These are phyloP conservation scores for Plagodis pulveraria DNA, from an alignment of 2,888 invertebrate genomes.

Conservation along the genomic window DNA sequence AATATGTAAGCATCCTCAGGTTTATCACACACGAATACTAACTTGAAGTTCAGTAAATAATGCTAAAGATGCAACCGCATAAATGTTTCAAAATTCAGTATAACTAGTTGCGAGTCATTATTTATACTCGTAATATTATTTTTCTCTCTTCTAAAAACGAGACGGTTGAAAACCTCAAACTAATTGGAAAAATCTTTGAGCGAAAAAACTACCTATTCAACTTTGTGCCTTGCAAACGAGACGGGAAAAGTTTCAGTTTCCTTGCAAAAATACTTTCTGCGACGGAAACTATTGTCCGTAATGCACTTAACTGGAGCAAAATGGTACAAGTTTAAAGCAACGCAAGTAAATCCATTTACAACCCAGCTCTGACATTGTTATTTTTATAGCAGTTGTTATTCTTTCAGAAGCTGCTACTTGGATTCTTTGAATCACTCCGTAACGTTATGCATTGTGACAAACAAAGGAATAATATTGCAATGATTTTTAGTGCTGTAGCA, in stretches of 20 bases:
- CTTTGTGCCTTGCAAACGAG: conserved; percentile 24
- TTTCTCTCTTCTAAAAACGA: conserved; percentile 5
- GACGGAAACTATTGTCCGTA: conserved; percentile 30
- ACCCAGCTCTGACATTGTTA: conserved; percentile 49
- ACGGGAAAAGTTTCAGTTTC: conserved; percentile 33
- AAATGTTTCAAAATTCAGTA: too few species aligned
- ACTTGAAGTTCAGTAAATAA: too few species aligned
- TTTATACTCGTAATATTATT: neutral
- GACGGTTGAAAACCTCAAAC: conserved; percentile 27
- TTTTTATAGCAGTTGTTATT: conserved; percentile 49
- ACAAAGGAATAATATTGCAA: conserved; percentile 38
- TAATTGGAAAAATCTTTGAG: conserved; percentile 31
- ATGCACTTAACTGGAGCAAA: conserved; percentile 43
- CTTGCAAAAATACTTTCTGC: conserved; percentile 32
- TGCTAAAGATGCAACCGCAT: too few species aligned
- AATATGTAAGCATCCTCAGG: too few species aligned
- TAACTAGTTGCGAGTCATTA: too few species aligned
- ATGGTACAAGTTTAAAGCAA: conserved; percentile 45
- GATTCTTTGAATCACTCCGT: conserved; percentile 29
- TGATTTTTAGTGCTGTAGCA: conserved; percentile 35
- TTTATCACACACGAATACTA: too few species aligned
- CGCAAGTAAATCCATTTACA: conserved; percentile 57
- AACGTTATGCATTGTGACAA: too few species aligned
- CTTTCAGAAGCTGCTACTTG: conserved; percentile 38
- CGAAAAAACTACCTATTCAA: conserved; percentile 31